Base-by-base conservation (phyloP, 2,113 vertebrate species). In the Rhinogobius similis region DNA sequence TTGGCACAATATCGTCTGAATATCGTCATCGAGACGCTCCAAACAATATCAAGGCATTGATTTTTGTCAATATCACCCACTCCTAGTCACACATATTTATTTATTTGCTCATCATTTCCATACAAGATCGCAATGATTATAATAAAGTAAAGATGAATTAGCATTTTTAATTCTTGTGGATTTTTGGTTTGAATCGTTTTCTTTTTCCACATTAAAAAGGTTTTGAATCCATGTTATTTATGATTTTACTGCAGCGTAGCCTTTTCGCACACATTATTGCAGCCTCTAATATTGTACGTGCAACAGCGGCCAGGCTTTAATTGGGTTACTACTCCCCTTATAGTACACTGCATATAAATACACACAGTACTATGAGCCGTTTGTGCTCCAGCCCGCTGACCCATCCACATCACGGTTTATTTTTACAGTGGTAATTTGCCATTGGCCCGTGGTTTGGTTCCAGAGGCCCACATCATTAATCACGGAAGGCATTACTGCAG, bases 361-460 rank as follows among this genome's bases (percentile, higher is more conserved):
- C 4, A 55, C 52, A 13, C 46, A 77, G 87, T 84, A 73, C 82
- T 75, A 36, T 67, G 63, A 89, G 85, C 86, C 81, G 79, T 88
- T 79, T 79, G 81, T 86, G 86, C 86, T 86, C 48, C 62, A 86
- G 82, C 86, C 82, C 72, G 59, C 87, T 89, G 87, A 89, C 89
- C 88, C 83, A 84, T 82, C 90, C 81, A 89, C 83, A 81, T 90
- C 79, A 83, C 10, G 59, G 75, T 86, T 88, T 92, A 91, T 92
- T 92, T 92, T 92, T 91, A 86, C 77, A 77, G 78, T 70, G 77
- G 80, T 90, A 89, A 90, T 90, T 90, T 91, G 86, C 90, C 82
- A 89, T 89, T 70, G 79, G 87, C 75, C 74, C 44, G 77, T 89
- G 86, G 82, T 84, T 87, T 84, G 86, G 82, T 87, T 90, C 82